Conservation (phyloP, 2,797 vertebrate species). For the Etheostoma perlongum region DNA sequence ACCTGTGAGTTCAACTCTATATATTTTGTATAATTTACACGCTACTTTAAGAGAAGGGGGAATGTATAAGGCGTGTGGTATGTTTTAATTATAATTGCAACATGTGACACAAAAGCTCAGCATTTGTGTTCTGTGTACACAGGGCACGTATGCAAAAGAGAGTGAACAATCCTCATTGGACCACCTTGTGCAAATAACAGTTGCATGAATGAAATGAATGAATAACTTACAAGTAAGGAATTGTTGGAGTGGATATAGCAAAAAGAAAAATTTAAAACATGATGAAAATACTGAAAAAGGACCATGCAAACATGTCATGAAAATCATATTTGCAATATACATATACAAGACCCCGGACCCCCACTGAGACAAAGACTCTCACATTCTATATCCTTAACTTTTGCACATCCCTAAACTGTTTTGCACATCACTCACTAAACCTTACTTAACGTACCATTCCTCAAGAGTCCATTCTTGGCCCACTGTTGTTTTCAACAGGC, state of each 20-base stretch:
- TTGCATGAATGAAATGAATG: constrained; percentile 4
- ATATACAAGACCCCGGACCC: too few species aligned
- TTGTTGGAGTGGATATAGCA: neutral
- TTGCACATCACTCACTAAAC: too few species aligned
- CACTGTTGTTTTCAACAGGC: too few species aligned
- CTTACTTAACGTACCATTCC: too few species aligned
- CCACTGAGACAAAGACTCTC: too few species aligned
- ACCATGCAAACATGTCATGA: neutral
- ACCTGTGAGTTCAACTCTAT: too few species aligned
- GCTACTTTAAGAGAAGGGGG: too few species aligned
- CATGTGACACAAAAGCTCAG: neutral
- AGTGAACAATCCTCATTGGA: neutral
- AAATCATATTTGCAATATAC: neutral
- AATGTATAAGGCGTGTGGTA: too few species aligned
- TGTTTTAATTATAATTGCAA: neutral
- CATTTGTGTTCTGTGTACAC: constrained; percentile 11
- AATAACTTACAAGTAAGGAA: neutral
- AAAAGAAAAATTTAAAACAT: neutral
- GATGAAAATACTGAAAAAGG: neutral
- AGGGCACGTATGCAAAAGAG: neutral
- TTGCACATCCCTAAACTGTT: too few species aligned
- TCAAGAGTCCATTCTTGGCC: too few species aligned
- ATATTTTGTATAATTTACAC: too few species aligned
- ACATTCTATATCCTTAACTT: too few species aligned
- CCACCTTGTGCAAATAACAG: constrained; percentile 21